These are phyloP conservation scores for Recurvirostra avosetta DNA, from an alignment of 2,113 vertebrate genomes.

Conservation along the genomic window DNA sequence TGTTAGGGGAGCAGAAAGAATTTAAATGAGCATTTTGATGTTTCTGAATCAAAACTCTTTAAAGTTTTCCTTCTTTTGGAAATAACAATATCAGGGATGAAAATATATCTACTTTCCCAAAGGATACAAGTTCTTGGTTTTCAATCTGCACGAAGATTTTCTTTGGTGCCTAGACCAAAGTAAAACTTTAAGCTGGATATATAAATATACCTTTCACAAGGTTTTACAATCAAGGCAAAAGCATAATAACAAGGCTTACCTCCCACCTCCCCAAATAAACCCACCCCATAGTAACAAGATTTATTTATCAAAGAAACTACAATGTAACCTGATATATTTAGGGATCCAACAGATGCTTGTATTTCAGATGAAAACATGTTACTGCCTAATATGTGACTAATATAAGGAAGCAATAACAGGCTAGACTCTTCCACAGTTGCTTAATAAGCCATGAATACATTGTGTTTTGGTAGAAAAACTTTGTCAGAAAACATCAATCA, in stretches of 20 bases:
- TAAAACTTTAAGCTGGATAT: not conserved
- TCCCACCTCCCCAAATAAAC: not conserved
- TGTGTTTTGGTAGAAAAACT: not conserved
- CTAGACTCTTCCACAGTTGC: not conserved
- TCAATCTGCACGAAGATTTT: not conserved
- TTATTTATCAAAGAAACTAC: not conserved
- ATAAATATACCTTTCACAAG: not conserved
- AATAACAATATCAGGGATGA: not conserved
- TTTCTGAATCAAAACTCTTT: not conserved
- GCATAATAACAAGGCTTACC: not conserved
- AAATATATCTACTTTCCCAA: not conserved
- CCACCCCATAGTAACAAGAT: not conserved
- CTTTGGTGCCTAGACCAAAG: not conserved
- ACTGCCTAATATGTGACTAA: not conserved
- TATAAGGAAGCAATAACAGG: not conserved
- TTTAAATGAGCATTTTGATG: not conserved
- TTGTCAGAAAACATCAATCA: not conserved
- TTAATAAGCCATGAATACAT: not conserved
- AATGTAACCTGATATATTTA: not conserved
- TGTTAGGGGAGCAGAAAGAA: not conserved
- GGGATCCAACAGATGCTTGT: not conserved
- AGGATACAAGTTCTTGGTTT: not conserved
- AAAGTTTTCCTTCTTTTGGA: not conserved
- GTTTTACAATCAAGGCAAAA: not conserved
- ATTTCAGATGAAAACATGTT: not conserved